Conservation (phyloP, 2,888 invertebrate genomes). For the Sisyra nigra region DNA sequence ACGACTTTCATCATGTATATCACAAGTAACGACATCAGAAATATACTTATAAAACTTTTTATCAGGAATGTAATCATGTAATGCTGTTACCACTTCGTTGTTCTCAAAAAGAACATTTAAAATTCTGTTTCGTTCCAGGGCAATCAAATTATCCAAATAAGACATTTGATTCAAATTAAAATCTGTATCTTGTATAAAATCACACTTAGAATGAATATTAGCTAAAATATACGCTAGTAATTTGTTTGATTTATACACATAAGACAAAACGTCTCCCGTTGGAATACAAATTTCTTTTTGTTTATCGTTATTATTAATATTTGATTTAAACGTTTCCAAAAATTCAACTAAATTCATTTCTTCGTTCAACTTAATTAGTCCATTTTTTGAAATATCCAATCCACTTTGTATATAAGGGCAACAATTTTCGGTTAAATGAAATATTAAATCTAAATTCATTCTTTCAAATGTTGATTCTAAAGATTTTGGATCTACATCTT, state of each 20-base stretch:
- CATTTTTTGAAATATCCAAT: slow-evolving; percentile 17
- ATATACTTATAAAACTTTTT: slow-evolving; percentile 34
- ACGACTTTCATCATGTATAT: slow-evolving; percentile 9
- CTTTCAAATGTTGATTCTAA: slow-evolving; percentile 52
- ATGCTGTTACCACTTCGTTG: slow-evolving; percentile 40
- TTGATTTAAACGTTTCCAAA: slow-evolving; percentile 25
- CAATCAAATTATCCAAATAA: slow-evolving; percentile 42
- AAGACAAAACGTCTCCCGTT: slow-evolving; percentile 37
- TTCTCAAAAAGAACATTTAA: slow-evolving; percentile 36
- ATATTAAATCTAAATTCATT: slow-evolving; percentile 55
- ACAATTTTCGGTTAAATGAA: slow-evolving; percentile 54
- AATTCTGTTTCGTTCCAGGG: slow-evolving; percentile 33
- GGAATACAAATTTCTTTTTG: slow-evolving; percentile 25
- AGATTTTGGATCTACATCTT: slow-evolving; percentile 43
- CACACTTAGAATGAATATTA: slow-evolving; percentile 39
- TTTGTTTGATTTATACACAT: slow-evolving; percentile 50
- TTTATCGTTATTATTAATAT: slow-evolving; percentile 33
- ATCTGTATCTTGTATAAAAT: slow-evolving; percentile 34
- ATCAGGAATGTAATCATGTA: slow-evolving; percentile 36
- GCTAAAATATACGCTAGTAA: slow-evolving; percentile 49
- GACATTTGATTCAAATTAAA: slow-evolving; percentile 33
- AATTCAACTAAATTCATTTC: slow-evolving; percentile 22
- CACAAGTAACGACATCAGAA: slow-evolving; percentile 18
- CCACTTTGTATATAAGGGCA: slow-evolving; percentile 45
- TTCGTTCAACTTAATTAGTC: slow-evolving; percentile 15